Conservation (phyloP, 1,140 invertebrate genomes). For the Ctenoplectra terminalis region DNA sequence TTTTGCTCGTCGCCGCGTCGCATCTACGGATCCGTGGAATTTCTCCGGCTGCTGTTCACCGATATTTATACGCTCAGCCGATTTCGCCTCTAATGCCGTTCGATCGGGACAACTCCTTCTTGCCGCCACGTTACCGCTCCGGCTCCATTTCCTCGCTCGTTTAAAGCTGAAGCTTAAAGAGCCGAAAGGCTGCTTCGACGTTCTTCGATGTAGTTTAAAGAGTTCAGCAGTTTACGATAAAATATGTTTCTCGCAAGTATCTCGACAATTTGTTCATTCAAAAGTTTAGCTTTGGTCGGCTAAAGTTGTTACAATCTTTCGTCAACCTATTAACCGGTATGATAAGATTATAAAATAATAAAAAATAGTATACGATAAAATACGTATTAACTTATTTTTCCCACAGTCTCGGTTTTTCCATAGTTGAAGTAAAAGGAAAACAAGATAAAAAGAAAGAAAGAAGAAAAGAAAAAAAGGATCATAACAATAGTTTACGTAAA, state of each 20-base stretch:
- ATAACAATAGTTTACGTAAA: no score
- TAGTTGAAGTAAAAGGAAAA: no score
- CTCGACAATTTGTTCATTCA: not conserved
- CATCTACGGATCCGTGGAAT: not conserved
- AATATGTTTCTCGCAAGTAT: no score
- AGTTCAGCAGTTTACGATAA: not conserved
- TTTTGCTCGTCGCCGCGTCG: slow-evolving; percentile 8
- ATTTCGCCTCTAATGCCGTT: slow-evolving; percentile 9
- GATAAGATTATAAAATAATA: no score
- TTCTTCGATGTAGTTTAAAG: not conserved
- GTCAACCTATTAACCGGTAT: not conserved
- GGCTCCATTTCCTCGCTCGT: slow-evolving; percentile 12
- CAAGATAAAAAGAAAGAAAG: no score
- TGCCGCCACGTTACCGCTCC: not conserved
- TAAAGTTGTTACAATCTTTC: not conserved
- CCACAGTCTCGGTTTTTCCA: no score
- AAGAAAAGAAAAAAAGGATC: no score
- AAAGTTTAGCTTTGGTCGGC: not conserved
- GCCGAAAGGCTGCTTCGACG: not conserved
- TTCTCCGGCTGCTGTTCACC: not conserved
- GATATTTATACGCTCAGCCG: slow-evolving; percentile 23
- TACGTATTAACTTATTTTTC: no score
- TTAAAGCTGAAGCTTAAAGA: not conserved
- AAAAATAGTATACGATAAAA: no score
- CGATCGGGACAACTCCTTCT: slow-evolving; percentile 13